Percentiles rank a stretch among this genome's conserved stretches.
Evolutionary conservation across 2,888 invertebrate species (phyloP).

Genomic region (Polymixis lichenea): DNA sequence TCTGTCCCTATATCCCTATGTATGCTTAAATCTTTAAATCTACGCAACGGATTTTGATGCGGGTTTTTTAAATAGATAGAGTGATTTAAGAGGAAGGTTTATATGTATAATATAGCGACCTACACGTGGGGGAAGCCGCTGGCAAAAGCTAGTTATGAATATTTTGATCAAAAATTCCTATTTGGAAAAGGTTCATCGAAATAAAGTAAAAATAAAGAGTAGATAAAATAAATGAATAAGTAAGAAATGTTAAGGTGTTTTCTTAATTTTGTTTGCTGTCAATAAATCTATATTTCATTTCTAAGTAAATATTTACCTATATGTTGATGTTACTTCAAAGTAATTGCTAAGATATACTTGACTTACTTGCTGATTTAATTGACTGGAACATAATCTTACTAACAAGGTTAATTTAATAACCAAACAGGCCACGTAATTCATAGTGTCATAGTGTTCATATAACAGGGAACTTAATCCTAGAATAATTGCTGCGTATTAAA

Average conservation of each 20-base stretch:
- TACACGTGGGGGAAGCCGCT: no score
- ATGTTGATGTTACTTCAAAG: not conserved
- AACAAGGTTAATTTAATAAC: conserved; percentile 29
- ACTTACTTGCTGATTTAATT: not conserved
- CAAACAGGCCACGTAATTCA: conserved; percentile 12
- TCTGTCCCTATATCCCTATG: no score
- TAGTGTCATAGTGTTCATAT: conserved; percentile 9
- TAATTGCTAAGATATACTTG: not conserved
- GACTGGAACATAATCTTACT: conserved; percentile 8
- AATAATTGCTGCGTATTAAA: not conserved
- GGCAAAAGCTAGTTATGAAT: conserved; percentile 6
- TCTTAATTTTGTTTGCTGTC: no score
- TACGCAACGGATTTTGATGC: no score
- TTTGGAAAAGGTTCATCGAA: not conserved
- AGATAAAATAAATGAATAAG: not conserved
- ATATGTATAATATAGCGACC: no score
- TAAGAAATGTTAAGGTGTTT: no score
- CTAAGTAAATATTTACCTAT: not conserved
- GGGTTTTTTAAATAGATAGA: no score
- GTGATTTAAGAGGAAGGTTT: no score
- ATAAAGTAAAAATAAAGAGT: no score
- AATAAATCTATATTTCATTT: not conserved
- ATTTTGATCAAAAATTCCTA: not conserved
- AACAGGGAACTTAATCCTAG: not conserved
- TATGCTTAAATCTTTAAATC: no score